These are phyloP conservation scores for Caenorhabditis sulstoni DNA, from an alignment of 2,888 invertebrate genomes.

Conservation along the genomic window DNA sequence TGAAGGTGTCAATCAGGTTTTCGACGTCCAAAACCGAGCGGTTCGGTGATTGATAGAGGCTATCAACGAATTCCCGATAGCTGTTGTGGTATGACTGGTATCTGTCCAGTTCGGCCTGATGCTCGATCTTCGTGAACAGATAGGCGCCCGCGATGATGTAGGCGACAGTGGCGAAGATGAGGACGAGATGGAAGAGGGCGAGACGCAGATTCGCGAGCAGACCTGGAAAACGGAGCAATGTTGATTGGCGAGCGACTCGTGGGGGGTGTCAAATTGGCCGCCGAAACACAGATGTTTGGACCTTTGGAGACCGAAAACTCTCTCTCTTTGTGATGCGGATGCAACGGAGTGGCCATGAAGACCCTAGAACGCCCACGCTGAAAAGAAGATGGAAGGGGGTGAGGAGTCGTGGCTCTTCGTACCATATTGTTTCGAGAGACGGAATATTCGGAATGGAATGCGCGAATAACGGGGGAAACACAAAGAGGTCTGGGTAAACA, in stretches of 20 bases:
- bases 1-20: conserved; percentile 72
- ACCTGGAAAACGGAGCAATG: conserved; percentile 34
- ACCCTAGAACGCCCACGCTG: conserved; percentile 41
- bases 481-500: conserved; percentile 33
- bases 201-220: conserved; percentile 65
- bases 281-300: conserved; percentile 11
- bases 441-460: background rate
- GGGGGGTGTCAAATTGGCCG: conserved; percentile 1
- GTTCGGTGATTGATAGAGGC: conserved; percentile 35
- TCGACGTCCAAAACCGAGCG: conserved; percentile 44
- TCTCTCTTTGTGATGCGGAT: conserved; percentile 49
- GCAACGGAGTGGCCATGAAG: conserved; percentile 46
- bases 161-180: conserved; percentile 71
- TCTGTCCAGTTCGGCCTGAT: conserved; percentile 67
- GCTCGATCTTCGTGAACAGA: conserved; percentile 66
- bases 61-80: conserved; percentile 42
- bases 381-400: conserved; percentile 1
- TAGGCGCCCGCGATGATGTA: conserved; percentile 73
- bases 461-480: conserved; percentile 3
- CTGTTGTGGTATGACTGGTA: conserved; percentile 55
- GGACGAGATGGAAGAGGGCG: conserved; percentile 74
- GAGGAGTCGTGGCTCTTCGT: conserved; percentile 2
- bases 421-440: background rate
- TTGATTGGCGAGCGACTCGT: conserved; percentile 4
- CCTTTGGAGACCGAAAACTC: conserved; percentile 47